These are phyloP conservation scores for Neocrepidodera transversa DNA, from an alignment of 2,888 invertebrate species.

Conservation along the genomic window DNA sequence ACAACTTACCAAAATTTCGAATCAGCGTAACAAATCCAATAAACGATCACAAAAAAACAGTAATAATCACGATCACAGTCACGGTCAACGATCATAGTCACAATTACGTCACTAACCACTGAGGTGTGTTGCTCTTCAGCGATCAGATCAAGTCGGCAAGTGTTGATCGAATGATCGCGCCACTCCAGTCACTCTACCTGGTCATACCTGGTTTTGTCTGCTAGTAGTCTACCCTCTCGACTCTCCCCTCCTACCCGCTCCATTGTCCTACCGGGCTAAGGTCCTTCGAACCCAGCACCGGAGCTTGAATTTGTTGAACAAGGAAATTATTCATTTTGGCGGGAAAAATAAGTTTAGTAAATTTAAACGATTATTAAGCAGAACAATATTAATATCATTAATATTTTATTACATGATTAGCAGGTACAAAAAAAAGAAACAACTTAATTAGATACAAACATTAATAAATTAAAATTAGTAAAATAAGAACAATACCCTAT, in stretches of 20 bases:
- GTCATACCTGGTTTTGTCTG: conserved; percentile 36
- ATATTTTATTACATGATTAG: no score
- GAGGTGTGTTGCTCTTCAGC: conserved; percentile 1
- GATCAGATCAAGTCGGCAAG: conserved; percentile 34
- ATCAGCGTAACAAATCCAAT: conserved; percentile 12
- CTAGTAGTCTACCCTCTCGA: conserved; percentile 31
- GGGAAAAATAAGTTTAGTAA: no score
- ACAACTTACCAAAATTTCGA: conserved; percentile 8
- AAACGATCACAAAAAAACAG: conserved; percentile 5
- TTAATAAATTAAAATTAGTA: no score
- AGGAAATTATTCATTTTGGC: no score
- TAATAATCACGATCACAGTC: neutral
- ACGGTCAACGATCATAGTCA: neutral
- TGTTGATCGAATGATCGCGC: conserved; percentile 35
- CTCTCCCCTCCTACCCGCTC: conserved; percentile 22
- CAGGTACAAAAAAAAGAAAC: no score
- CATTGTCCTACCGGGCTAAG: conserved; percentile 21
- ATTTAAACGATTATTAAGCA: no score
- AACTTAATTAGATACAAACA: no score
- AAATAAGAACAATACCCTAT: no score
- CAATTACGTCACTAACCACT: neutral
- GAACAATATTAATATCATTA: no score
- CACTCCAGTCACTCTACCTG: conserved; percentile 38
- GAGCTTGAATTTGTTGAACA: neutral
- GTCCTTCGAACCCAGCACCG: conserved; percentile 1